phyloP scores from a whole-genome alignment of 2,888 invertebrate species.

The Tanytarsus gracilentus region DNA sequence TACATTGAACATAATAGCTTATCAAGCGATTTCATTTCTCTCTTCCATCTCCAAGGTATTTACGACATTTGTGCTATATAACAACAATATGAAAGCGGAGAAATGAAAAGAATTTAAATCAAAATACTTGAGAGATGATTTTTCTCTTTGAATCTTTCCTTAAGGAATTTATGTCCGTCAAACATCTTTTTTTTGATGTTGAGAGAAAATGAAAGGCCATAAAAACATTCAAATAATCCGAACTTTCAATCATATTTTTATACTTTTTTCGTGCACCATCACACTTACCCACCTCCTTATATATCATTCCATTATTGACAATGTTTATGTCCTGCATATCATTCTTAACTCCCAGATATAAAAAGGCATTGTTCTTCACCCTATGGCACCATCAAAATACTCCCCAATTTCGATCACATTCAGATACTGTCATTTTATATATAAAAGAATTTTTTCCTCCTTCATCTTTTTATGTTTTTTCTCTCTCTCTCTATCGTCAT shows the following conservation, averaged over 20 bases:
- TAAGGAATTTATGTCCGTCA: not conserved
- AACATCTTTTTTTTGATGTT: not conserved
- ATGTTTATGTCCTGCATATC: slow-evolving; percentile 25
- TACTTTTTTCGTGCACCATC: not conserved
- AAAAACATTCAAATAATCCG: slow-evolving; percentile 22
- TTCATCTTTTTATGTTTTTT: not conserved
- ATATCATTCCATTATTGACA: not conserved
- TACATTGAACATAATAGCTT: slow-evolving; percentile 13
- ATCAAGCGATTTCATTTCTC: slow-evolving; percentile 6
- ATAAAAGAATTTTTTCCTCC: not conserved
- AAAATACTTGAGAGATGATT: no score
- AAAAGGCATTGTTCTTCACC: not conserved
- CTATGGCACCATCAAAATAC: slow-evolving; percentile 2
- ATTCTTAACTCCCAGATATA: not conserved
- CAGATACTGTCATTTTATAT: slow-evolving; percentile 3
- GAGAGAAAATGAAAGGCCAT: not conserved
- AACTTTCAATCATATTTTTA: slow-evolving; percentile 25
- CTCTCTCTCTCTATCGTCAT: not conserved
- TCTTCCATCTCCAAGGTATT: not conserved
- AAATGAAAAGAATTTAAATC: not conserved
- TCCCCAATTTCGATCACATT: slow-evolving; percentile 10
- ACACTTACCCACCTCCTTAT: no score
- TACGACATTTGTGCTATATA: not conserved
- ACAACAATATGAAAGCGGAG: no score
- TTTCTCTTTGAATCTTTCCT: not conserved